Percentiles rank a stretch among this genome's conserved stretches.
These are phyloP conservation scores for Saimiri boliviensis DNA, from an alignment of 2,113 vertebrate species.

Conservation along the genomic window DNA sequence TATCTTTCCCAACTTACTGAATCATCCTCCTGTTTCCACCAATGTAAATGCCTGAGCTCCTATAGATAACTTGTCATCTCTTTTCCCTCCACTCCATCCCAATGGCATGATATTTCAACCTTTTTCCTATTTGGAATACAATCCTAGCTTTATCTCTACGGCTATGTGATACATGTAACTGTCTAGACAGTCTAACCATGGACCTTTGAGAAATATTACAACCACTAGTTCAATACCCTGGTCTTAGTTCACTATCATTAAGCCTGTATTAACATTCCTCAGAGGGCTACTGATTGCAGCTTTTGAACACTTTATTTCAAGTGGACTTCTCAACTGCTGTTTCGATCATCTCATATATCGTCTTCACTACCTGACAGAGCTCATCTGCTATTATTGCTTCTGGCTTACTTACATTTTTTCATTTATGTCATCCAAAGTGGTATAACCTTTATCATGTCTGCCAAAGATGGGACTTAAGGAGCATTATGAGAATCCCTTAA, in stretches of 20 bases:
- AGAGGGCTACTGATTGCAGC: background rate
- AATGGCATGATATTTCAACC: background rate
- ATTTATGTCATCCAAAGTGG: constrained; percentile 6
- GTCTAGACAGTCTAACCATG: background rate
- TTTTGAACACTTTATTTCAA: constrained; percentile 1
- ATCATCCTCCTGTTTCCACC: background rate
- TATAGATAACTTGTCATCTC: background rate
- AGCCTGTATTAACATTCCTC: background rate
- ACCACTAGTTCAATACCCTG: background rate
- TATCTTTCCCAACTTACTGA: background rate
- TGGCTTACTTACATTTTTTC: background rate
- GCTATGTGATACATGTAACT: background rate
- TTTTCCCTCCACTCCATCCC: background rate
- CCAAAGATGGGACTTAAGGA: constrained; percentile 48
- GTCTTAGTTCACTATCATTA: background rate
- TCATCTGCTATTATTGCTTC: background rate
- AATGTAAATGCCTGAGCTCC: background rate
- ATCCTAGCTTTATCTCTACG: background rate
- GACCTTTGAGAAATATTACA: background rate
- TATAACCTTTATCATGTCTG: background rate
- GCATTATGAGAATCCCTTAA: constrained; percentile 43
- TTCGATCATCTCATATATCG: constrained; percentile 11
- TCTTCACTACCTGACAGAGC: background rate
- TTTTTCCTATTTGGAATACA: background rate
- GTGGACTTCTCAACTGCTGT: background rate